Evolutionary conservation across 1,140 invertebrate species (phyloP).

Genomic region (Drosophila biarmipes): DNA sequence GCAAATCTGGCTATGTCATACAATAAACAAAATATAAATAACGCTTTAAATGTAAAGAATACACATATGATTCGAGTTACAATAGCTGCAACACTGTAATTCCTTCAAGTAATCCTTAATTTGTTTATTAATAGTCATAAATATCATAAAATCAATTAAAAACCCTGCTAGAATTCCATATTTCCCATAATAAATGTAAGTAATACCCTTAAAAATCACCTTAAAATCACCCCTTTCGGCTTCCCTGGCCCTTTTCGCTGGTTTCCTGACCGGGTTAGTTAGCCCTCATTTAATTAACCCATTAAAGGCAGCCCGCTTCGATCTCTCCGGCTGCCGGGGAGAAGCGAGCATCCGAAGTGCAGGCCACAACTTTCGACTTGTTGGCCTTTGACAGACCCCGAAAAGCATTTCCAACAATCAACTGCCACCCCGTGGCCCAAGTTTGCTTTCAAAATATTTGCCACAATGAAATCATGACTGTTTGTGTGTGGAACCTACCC

Average conservation of each 20-base stretch:
- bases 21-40: no score
- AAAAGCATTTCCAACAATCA: slow-evolving; percentile 37
- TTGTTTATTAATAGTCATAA: background rate
- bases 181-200: no score
- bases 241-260: background rate
- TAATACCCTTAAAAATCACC: background rate
- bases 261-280: slow-evolving; percentile 19
- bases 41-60: no score
- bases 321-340: slow-evolving; percentile 34
- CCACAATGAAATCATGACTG: slow-evolving; percentile 78
- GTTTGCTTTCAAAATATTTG: slow-evolving; percentile 76
- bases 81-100: no score
- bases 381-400: slow-evolving; percentile 65
- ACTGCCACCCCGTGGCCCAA: slow-evolving; percentile 5
- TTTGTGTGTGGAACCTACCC: slow-evolving; percentile 14
- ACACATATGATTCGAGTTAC: no score
- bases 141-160: no score
- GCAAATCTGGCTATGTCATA: no score
- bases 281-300: slow-evolving; percentile 59
- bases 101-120: no score
- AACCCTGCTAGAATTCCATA: no score
- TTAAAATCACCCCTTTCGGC: background rate
- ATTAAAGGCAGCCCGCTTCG: slow-evolving; percentile 51
- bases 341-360: slow-evolving; percentile 45
- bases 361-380: slow-evolving; percentile 58